Evolutionary conservation across 2,113 vertebrate species (phyloP).

Genomic region (Indicator maculatus): DNA sequence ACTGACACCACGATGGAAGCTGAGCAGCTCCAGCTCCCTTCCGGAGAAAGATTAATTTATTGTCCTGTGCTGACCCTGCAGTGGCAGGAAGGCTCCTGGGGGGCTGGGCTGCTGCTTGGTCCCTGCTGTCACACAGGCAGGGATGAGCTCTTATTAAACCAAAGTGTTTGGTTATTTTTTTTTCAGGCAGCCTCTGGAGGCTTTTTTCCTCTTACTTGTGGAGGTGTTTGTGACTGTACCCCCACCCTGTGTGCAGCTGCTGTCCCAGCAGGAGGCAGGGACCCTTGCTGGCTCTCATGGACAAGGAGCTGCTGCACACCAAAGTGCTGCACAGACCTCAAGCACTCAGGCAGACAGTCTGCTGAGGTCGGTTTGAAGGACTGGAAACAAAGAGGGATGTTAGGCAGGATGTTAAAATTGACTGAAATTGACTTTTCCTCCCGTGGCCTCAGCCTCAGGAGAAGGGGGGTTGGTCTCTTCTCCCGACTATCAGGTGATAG

Average conservation of each 20-base stretch:
- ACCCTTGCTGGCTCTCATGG: background rate
- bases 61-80: background rate
- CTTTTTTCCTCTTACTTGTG: background rate
- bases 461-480: background rate
- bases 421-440: too few species aligned
- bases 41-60: background rate
- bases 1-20: background rate
- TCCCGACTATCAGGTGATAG: too few species aligned
- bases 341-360: background rate
- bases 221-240: accelerated
- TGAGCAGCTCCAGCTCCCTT: background rate
- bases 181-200: background rate
- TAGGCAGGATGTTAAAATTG: too few species aligned
- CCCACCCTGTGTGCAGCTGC: background rate
- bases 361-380: background rate
- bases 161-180: background rate
- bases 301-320: background rate
- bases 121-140: background rate
- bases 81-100: background rate
- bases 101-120: background rate
- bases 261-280: background rate
- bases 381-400: background rate
- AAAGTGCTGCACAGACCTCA: accelerated
- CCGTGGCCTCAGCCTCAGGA: background rate
- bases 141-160: background rate